Percentiles rank a stretch among this genome's conserved stretches.
Conservation (phyloP, 2,888 invertebrate genomes). For the Euzetes globulus region DNA sequence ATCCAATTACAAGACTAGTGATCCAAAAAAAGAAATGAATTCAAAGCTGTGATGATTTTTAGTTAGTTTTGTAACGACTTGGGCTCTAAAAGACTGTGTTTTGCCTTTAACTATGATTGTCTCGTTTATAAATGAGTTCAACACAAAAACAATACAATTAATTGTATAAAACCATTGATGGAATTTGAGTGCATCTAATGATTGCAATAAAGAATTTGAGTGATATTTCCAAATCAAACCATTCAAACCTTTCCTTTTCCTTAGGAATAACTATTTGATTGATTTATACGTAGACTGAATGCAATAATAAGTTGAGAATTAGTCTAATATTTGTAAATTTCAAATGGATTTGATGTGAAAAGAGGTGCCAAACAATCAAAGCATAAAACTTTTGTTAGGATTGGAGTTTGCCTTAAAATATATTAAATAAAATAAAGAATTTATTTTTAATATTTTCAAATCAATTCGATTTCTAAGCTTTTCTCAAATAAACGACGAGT, state of each 20-base stretch:
- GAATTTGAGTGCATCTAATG: too few species aligned
- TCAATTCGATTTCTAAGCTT: too few species aligned
- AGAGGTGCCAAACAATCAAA: constrained; percentile 18
- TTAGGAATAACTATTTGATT: too few species aligned
- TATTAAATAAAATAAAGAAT: not conserved
- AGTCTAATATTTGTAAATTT: not conserved
- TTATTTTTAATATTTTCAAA: too few species aligned
- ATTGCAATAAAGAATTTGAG: too few species aligned
- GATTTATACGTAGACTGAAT: not conserved
- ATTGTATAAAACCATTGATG: too few species aligned
- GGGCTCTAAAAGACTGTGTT: not conserved
- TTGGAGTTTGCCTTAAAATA: not conserved
- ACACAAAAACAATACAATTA: too few species aligned
- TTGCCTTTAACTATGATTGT: too few species aligned
- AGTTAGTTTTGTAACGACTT: not conserved
- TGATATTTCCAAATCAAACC: too few species aligned
- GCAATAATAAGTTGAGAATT: not conserved
- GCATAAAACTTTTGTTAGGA: not conserved
- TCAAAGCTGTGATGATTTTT: constrained; percentile 1
- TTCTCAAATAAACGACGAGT: too few species aligned
- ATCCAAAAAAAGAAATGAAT: not conserved
- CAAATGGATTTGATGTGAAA: not conserved
- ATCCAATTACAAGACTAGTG: not conserved
- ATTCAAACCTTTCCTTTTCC: too few species aligned
- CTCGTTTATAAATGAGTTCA: too few species aligned